Evolutionary conservation across 2,888 invertebrate genomes (phyloP), one percentile per base, ranked within the genome.

Genomic region (Linnaemya vulpina): DNA sequence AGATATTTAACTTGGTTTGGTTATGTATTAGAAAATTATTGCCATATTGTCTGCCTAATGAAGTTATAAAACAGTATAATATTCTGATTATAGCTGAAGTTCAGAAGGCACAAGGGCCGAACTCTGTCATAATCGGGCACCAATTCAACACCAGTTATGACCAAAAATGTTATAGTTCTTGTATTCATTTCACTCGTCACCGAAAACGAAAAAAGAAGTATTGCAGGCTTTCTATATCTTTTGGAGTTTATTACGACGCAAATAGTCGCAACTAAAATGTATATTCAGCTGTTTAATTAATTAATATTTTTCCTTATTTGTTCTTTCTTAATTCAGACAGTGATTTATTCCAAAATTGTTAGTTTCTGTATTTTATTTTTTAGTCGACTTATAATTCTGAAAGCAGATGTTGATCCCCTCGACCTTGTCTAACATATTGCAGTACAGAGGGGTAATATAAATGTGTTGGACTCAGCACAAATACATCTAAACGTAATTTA

Each of bases 341-440:
- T 11, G 51, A 53, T 53, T 51, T 51, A 51, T 51, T 10, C 2
- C n/a, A n/a, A 51, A 51, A 10, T 51, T 49, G 7, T 62, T 43
- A 15, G 46, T 55, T 55, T 30, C 35, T 58, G 11, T 65, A 22
- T 65, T 15, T 46, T 65, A 46, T 71, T 65, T 49, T 71, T 76
- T 71, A 7, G 20, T 53, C 70, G 40, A 25, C 30, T 67, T 70
- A 63, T 75, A 55, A 58, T 60, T 71, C 67, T 17, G 20, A 71
- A 71, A 80, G 67, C 71, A 80, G 75, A 79, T 79, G 71, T 84
- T 62, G 75, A 80, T 84, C 71, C 67, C 80, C 60, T 65, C 62
- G 84, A 67, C 71, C 79, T 76, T 80, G 71, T 60, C 35, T 55
- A 55, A 74, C 53, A 58, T 30, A 38, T 63, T 38, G 38, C 25